Conservation (phyloP, 1,140 invertebrate genomes). For the Trialeurodes vaporariorum region DNA sequence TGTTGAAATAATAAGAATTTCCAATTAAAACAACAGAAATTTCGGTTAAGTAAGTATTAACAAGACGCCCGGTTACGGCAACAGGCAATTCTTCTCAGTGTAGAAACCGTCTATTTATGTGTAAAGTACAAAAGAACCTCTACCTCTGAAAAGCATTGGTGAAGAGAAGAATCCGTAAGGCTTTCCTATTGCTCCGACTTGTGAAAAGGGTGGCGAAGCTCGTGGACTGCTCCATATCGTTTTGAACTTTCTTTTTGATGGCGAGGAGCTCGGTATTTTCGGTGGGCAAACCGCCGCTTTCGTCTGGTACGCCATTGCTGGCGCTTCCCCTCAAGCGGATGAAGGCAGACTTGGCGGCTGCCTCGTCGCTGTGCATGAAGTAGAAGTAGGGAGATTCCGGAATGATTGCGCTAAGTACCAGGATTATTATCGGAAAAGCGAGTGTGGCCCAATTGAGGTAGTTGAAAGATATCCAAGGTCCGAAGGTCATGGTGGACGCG, state of each 20-base stretch:
- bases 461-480: constrained; percentile 54
- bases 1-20: no score
- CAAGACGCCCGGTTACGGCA: no score
- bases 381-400: constrained; percentile 69
- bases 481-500: constrained; percentile 58
- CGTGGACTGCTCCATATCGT: constrained; percentile 9
- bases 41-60: no score
- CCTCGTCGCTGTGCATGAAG: constrained; percentile 40
- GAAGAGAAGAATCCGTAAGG: constrained; percentile 17
- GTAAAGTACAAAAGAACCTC: no score
- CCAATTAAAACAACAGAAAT: no score
- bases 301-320: no score
- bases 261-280: constrained; percentile 16
- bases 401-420: constrained; percentile 51
- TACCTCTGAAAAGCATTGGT: neutral
- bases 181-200: constrained; percentile 15
- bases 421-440: constrained; percentile 43
- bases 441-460: constrained; percentile 50
- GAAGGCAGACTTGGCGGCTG: neutral
- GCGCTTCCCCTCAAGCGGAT: neutral
- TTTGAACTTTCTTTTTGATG: constrained; percentile 19
- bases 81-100: no score
- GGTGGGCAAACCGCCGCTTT: constrained; percentile 1
- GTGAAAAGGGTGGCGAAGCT: constrained; percentile 4
- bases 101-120: no score